Base-by-base conservation (phyloP, 64 coral and sea anemone genomes). In the Montipora cactus region DNA sequence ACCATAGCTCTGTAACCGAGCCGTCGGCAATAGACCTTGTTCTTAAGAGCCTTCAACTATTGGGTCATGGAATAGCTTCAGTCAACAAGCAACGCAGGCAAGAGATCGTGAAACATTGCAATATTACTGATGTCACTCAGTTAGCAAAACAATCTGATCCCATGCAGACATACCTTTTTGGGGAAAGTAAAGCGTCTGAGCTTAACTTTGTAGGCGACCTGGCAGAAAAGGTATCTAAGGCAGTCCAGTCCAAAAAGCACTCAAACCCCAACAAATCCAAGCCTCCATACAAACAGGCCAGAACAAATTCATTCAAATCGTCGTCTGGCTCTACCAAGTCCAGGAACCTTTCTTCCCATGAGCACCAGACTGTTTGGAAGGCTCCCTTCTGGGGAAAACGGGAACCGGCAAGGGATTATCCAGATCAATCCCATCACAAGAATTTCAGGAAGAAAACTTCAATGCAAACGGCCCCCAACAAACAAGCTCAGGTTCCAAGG, bases 161-260 rank as follows among this genome's bases (percentile, higher is more conserved):
- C 8, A 84, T 69, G 59, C 81, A 84, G 81, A 84, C 19, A 16
- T 83, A n/a, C 55, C 28, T 84, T 14, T 84, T 68, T 69, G 81
- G 81, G 7, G 81, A 84, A 59, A 45, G 22, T 64, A 84, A 84
- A 67, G 21, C 23, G 12, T 44, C 21, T 9, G 81, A 84, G 22
- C 23, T 67, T 67, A 84, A 66, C 21, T 67, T 84, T 84, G 81
- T 84, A 8, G 81, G 23, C 14, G 81, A 84, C 7, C 23, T 48
- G 13, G 81, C 81, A 11, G 81, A 68, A 25, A 82, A 84, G 7
- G 37, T 84, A 37, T 84, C 2, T 44, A 67, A 66, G 11, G 81
- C 81, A 10, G 44, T 77, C 8, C 44, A 77, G 44, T 47, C 37
- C 46, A 77, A 77, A 16, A 77, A 77, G 44, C 49, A 47, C 44